Evolutionary conservation across 2,888 invertebrate species (phyloP), one percentile per base, ranked within the genome.

Genomic region (Taenaris catops): DNA sequence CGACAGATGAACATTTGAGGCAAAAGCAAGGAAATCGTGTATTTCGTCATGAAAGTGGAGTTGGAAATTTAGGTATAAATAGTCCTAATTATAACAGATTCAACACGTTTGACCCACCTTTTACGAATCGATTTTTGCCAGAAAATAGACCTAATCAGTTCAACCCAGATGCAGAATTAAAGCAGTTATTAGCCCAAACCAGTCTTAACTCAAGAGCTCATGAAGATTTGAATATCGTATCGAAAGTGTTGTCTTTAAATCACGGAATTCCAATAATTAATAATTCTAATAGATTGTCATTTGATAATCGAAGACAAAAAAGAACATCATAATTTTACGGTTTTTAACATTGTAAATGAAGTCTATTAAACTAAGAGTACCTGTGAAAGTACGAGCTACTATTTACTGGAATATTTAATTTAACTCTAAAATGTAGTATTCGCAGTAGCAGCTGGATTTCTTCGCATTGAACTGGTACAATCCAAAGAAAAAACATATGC

Each of bases 181-280:
- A 91, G 54, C 89, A 90, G 49, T 71, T 93, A 24, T 64, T 93
- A 8, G 87, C 86, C 28, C 91, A 92, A 62, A 91, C 91, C 27
- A 93, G 93, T 17, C 84, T 93, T 20, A 90, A 90, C 21, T 81
- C 80, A 23, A 88, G 90, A 48, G 80, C 79, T 44, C 89, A 90
- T 36, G 94, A 94, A 63, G 94, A 95, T 70, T 79, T 95, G 29
- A 94, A 93, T 63, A 93, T 95, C 55, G 93, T 95, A 17, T 92
- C 93, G 25, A 94, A 94, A 79, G 93, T 95, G 40, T 74, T 95
- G 54, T 93, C 94, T 4, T 74, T 94, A 34, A 94, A 95, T 69
- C 94, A 94, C 55, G 92, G 92, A 26, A 83, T 92, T n/a, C 59
- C 89, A 3, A 55, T 89, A 0, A 76, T 78, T 44, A 74, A 73